phyloP scores from a whole-genome alignment of 2,113 vertebrate genomes.

The Pao palembangensis region DNA sequence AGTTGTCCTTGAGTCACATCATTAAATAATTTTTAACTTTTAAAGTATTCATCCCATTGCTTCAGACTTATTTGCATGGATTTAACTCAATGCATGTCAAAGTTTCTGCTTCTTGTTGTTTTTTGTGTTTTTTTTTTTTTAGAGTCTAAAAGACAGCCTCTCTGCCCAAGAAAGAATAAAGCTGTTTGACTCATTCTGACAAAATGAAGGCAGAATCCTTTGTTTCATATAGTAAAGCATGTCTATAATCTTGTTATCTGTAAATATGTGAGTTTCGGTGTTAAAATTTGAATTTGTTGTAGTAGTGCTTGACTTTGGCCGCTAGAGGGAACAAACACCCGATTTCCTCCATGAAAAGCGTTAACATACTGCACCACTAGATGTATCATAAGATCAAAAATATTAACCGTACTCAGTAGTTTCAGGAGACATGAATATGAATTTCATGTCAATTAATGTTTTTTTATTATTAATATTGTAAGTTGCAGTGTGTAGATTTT shows the following conservation, averaged over 20 bases:
- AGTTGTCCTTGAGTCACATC: not conserved
- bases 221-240: not conserved
- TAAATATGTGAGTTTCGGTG: not conserved
- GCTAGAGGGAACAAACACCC: not conserved
- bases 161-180: constrained; percentile 88
- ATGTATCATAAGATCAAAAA: not conserved
- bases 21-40: not conserved
- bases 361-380: not conserved
- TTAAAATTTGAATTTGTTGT: not conserved
- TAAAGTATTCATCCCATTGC: too few species aligned
- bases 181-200: constrained; percentile 80
- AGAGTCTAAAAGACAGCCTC: constrained; percentile 92
- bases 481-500: too few species aligned
- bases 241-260: not conserved
- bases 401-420: too few species aligned
- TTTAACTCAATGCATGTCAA: not conserved
- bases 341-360: not conserved
- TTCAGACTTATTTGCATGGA: not conserved
- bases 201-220: not conserved
- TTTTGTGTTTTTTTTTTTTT: constrained; percentile 36
- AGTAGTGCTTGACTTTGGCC: not conserved
- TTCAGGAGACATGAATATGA: too few species aligned
- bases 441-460: too few species aligned
- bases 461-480: too few species aligned
- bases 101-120: not conserved